These are phyloP conservation scores for Cheilosia variabilis DNA, from an alignment of 2,888 invertebrate genomes.

Conservation along the genomic window DNA sequence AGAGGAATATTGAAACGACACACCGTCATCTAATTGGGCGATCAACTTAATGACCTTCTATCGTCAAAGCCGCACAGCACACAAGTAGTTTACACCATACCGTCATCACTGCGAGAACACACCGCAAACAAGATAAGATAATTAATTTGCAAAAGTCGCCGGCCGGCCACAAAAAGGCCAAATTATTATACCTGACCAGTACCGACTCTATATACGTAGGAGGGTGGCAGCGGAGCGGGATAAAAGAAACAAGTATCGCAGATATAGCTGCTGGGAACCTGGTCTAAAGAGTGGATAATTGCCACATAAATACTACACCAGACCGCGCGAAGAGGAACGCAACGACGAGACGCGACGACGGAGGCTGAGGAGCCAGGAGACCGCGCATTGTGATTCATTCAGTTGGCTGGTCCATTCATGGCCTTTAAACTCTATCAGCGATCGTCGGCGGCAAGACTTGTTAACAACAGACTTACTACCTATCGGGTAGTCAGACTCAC, in stretches of 20 bases:
- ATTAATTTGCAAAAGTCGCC: conserved; percentile 74
- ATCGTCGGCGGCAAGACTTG: conserved; percentile 57
- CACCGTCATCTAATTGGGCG: conserved; percentile 69
- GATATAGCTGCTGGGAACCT: conserved; percentile 61
- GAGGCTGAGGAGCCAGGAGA: conserved; percentile 1
- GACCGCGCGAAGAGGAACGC: conserved; percentile 5
- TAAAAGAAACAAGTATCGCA: conserved; percentile 48
- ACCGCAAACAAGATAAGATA: conserved; percentile 74
- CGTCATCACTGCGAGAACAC: conserved; percentile 56
- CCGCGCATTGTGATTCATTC: conserved; percentile 71
- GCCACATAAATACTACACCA: conserved; percentile 67
- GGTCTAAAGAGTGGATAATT: conserved; percentile 74
- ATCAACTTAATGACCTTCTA: conserved; percentile 75
- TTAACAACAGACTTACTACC: conserved; percentile 64
- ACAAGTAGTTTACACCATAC: conserved; percentile 59
- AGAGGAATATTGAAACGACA: conserved; percentile 40
- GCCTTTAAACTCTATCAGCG: conserved; percentile 67
- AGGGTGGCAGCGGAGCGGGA: conserved; percentile 36
- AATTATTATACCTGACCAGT: conserved; percentile 61
- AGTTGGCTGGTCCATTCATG: conserved; percentile 66
- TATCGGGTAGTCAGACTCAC: conserved; percentile 26
- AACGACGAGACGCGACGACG: background rate
- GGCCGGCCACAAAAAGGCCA: conserved; percentile 63
- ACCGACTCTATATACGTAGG: too few species aligned
- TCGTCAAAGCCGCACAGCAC: conserved; percentile 53